Base-by-base conservation (phyloP, 2,888 invertebrate species). In the Phaedon cochleariae region DNA sequence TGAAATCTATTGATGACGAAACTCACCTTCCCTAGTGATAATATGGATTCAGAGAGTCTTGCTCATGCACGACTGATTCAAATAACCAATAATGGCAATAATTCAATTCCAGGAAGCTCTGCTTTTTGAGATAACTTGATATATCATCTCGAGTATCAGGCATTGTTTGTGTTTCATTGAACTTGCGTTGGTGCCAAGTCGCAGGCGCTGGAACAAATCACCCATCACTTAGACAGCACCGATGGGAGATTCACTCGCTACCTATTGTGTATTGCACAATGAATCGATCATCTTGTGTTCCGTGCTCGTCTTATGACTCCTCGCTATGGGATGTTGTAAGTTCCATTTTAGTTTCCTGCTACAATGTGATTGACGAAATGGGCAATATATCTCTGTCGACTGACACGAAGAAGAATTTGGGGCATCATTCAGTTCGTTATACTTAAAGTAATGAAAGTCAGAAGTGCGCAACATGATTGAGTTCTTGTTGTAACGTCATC, bases 261-360 rank as follows among this genome's bases (percentile, higher is more conserved):
- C 76, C 76, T 76, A 76, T 79, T 77, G 79, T 79, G 73, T 71
- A 74, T 71, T 75, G 76, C 76, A 76, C 71, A 70, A 71, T 67
- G 68, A 73, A 78, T 78, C 76, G 71, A 76, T 78, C 77, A 78
- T 73, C 65, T 73, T 66, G 61, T 64, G 64, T 20, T 53, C 18
- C 66, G 58, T 54, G 58, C n/a, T 17, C 59, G 58, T 62, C 51
- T 54, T 52, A n/a, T 62, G 64, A 59, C 59, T 64, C 54, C 34
- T 49, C 54, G 64, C 46, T 26, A 46, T 22, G 52, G 41, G 41
- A 41, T 41, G 15, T 15, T 41, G 15, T 41, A 15, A 2, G 12
- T 3, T 7, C 41, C 41, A 41, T 41, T 15, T 41, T 41, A 15
- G 41, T 34, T 34, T 10, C 10, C 31, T 34, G 2, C 31, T 10